phyloP scores from a whole-genome alignment of 1,140 invertebrate genomes.

The Laupala kohalensis region DNA sequence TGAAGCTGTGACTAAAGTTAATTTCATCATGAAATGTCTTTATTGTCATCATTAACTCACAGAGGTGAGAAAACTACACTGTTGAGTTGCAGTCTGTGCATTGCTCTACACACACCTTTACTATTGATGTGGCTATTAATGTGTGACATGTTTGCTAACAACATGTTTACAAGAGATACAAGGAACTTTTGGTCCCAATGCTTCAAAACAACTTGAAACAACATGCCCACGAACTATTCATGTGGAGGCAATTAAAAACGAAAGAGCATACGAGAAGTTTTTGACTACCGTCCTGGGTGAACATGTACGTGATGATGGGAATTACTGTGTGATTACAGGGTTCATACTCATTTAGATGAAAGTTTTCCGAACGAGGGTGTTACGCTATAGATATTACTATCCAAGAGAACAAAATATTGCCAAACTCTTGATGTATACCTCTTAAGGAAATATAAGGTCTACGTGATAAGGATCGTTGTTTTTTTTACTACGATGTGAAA shows the following conservation, averaged over 20 bases:
- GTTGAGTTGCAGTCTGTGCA: neutral
- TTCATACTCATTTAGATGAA: no score
- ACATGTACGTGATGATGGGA: no score
- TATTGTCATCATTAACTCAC: conserved; percentile 4
- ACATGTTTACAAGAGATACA: no score
- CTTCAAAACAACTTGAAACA: conserved; percentile 1
- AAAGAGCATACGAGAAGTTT: conserved; percentile 5
- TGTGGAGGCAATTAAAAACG: neutral
- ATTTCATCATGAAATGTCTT: conserved; percentile 7
- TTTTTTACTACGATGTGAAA: no score
- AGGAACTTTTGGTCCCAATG: neutral
- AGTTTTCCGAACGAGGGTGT: neutral
- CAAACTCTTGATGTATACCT: conserved; percentile 7
- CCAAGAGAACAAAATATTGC: conserved; percentile 7
- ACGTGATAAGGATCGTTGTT: no score
- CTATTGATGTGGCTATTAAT: no score
- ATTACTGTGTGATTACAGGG: no score
- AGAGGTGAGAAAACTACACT: conserved; percentile 1
- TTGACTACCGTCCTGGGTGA: neutral
- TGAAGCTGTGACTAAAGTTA: no score
- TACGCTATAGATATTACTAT: conserved; percentile 5
- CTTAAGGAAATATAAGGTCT: neutral
- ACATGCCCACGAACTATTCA: conserved; percentile 4
- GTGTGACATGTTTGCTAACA: no score
- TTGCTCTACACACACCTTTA: neutral